These are phyloP conservation scores for Poeciliopsis infans DNA, from an alignment of 2,797 vertebrate species.

Conservation along the genomic window DNA sequence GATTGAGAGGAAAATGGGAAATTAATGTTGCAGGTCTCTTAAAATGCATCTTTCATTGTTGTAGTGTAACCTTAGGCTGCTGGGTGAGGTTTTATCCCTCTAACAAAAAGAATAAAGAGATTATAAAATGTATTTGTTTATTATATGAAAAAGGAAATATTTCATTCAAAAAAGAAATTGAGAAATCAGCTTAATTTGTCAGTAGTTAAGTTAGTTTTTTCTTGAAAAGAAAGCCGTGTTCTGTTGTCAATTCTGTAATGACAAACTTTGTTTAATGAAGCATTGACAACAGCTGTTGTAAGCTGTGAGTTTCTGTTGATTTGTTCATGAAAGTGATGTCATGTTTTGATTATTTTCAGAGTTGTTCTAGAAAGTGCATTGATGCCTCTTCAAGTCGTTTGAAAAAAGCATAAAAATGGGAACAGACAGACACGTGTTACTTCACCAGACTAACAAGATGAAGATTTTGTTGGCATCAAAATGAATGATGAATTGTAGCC, in stretches of 20 bases:
- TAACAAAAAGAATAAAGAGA: not conserved
- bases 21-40: slow-evolving; percentile 43
- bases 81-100: not conserved
- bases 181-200: not conserved
- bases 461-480: slow-evolving; percentile 38
- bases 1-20: slow-evolving; percentile 51
- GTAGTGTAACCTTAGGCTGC: slow-evolving; percentile 16
- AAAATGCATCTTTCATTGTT: slow-evolving; percentile 44
- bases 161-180: not conserved
- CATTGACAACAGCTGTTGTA: not conserved
- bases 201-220: not conserved
- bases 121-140: not conserved
- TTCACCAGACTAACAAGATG: slow-evolving; percentile 35
- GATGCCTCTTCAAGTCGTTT: not conserved
- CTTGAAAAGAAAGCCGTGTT: not conserved
- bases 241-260: not conserved
- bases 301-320: not conserved
- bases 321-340: not conserved
- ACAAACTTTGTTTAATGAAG: not conserved
- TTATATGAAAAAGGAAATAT: not conserved
- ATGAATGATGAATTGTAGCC: slow-evolving; percentile 17
- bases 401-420: slow-evolving; percentile 8
- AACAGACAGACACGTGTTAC: slow-evolving; percentile 19
- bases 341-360: not conserved
- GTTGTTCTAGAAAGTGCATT: not conserved